phyloP scores from a whole-genome alignment of 2,797 vertebrate species.

The Semaprochilodus insignis region DNA sequence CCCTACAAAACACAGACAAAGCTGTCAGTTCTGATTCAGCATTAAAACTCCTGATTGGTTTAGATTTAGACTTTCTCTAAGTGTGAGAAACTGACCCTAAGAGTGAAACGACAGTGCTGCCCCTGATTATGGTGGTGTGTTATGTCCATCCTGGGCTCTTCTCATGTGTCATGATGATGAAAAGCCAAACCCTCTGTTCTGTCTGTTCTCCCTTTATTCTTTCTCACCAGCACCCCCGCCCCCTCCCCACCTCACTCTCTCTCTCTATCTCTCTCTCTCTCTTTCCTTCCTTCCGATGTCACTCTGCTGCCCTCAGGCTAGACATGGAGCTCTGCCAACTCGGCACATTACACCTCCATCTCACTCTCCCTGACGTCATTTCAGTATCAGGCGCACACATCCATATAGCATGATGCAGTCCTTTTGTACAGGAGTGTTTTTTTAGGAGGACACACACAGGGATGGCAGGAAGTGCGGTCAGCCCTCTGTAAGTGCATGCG shows the following conservation, averaged over 20 bases:
- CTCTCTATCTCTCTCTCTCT: not conserved
- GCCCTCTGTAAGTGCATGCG: conserved; percentile 1
- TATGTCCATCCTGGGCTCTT: not conserved
- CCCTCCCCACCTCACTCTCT: not conserved
- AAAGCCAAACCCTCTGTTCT: conserved; percentile 1
- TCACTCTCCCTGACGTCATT: conserved; percentile 31
- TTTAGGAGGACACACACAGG: conserved; percentile 49
- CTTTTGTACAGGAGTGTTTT: conserved; percentile 46
- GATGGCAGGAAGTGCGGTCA: conserved; percentile 21
- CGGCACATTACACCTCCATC: conserved; percentile 18
- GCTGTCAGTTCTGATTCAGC: not conserved
- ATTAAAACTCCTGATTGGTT: not conserved
- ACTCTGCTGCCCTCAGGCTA: conserved; percentile 28
- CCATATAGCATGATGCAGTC: conserved; percentile 24
- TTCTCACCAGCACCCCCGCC: not conserved
- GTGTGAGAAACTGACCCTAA: not conserved
- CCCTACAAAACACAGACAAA: too few species aligned
- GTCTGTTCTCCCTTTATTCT: conserved; percentile 36
- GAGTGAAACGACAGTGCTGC: not conserved
- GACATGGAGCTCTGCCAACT: conserved; percentile 16
- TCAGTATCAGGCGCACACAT: conserved; percentile 64
- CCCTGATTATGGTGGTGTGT: not conserved
- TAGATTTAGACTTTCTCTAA: not conserved
- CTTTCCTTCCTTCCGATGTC: conserved; percentile 11
- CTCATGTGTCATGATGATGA: not conserved